Evolutionary conservation across 37 sponge, comb jelly and placozoan species (phyloP), one percentile per base, ranked within the genome.

Genomic region (Axinella damicornis): DNA sequence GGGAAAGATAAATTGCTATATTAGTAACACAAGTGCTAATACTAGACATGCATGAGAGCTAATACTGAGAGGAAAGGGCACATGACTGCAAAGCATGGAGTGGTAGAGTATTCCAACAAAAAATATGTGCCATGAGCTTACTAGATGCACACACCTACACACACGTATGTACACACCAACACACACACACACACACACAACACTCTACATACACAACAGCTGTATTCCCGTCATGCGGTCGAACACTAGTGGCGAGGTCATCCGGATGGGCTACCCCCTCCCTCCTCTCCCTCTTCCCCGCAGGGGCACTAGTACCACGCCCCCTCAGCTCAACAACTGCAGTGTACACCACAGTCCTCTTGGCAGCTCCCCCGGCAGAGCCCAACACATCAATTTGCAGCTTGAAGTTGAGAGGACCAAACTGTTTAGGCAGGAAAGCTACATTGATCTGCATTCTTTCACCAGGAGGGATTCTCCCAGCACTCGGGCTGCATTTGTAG

Each of bases 241-340:
- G 63, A 34, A 92, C 71, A 57, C 93, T 92, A 55, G 77, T 41
- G 20, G 90, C 77, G 40, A 84, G 58, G 57, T 89, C 93, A 74
- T 84, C 41, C 25, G 80, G 75, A 25, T 64, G 53, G 28, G 90
- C 90, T 0, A 60, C 38, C 41, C 34, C 38, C 27, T 40, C 62
- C 70, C 30, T 60, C 81, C 25, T 37, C 28, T 22, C 35, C 14
- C 21, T 53, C 62, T 22, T 72, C 32, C 22, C 24, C 31, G 35
- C 14, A 41, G 27, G 41, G 0, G 2, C 21, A 1, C 30, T 35
- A 46, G 46, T 9, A 2, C 76, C 69, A 16, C 31, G 14, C 27
- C 81, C 81, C 33, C 39, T 69, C 69, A 80, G 22, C 40, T 64
- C 79, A 1, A 46, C 67, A 62, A 64, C 37, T 13, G 41, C 62